Evolutionary conservation across 2,888 invertebrate genomes (phyloP), one percentile per base, ranked within the genome.

Genomic region (Platerodrilus igneus): DNA sequence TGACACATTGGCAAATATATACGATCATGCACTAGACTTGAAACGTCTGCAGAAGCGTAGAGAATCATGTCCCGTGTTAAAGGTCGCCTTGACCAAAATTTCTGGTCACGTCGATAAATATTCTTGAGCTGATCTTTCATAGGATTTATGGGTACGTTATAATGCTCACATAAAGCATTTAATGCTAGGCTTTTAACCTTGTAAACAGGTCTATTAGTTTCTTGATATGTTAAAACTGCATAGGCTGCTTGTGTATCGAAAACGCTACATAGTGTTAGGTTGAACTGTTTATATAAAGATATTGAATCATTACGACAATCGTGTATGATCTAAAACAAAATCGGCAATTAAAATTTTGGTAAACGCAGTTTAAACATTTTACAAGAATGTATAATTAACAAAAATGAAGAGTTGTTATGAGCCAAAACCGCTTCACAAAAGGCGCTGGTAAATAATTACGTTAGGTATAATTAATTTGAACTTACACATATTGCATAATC

Each of bases 101-200:
- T 67, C 64, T 87, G 89, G 66, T 91, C 90, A 51, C 85, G 76
- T 21, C 86, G 74, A 62, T 90, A 90, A 22, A 90, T 82, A 69
- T 84, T 85, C 67, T 89, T 89, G 38, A 89, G 67, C 62, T 90
- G 89, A 63, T 93, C 92, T 64, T 92, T 95, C 69, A 92, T 81
- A 1, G 91, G 89, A 70, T 93, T 94, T 59, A 82, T 77, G 0
- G 89, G 86, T 29, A 89, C 89, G 60, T 85, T 86, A 65, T 93
- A 91, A 47, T 83, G 75, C 67, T 92, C 87, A 68, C 94, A 94
- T 36, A 96, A 73, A 35, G 92, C 87, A 72, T 92, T 91, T 40
- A 95, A 73, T 54, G 91, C 90, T 29, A 93, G 82, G 64, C 90
- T 90, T 70, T 94, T 93, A 34, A 92, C 90, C 73, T 95, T 95